Evolutionary conservation across 2,797 vertebrate species (phyloP).

Genomic region (Pempheris klunzingeri): DNA sequence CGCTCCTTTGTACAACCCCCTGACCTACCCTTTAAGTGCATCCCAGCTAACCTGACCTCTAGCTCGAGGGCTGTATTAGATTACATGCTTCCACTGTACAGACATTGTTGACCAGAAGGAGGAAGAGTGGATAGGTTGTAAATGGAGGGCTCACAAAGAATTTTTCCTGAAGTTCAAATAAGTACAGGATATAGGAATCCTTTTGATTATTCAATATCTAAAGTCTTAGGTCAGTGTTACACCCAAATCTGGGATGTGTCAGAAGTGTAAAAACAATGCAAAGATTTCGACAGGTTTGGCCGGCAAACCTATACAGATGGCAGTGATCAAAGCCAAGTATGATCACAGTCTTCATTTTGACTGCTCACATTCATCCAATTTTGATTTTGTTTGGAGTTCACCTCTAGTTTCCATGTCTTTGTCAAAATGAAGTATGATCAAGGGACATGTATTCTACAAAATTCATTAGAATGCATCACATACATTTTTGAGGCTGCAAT

Average conservation of each 20-base stretch:
- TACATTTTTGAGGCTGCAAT: slow-evolving; percentile 34
- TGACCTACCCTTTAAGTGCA: slow-evolving; percentile 41
- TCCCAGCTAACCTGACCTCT: slow-evolving; percentile 44
- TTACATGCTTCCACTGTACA: slow-evolving; percentile 14
- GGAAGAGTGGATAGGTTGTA: not conserved
- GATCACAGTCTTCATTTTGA: slow-evolving; percentile 34
- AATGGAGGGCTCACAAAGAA: not conserved
- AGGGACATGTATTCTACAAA: slow-evolving; percentile 28
- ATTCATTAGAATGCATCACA: slow-evolving; percentile 29
- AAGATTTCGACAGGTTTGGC: slow-evolving; percentile 43
- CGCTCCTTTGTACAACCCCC: slow-evolving; percentile 45
- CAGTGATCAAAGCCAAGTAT: slow-evolving; percentile 48
- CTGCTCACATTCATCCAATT: slow-evolving; percentile 7
- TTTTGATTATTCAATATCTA: not conserved
- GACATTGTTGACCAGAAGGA: not conserved
- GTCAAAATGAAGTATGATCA: slow-evolving; percentile 41
- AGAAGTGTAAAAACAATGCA: slow-evolving; percentile 16
- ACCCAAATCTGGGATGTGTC: slow-evolving; percentile 14
- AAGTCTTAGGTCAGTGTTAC: slow-evolving; percentile 13
- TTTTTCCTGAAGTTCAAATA: not conserved
- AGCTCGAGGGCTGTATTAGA: slow-evolving; percentile 17
- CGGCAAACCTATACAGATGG: slow-evolving; percentile 31
- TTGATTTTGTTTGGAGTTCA: slow-evolving; percentile 30
- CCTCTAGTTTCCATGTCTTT: slow-evolving; percentile 37
- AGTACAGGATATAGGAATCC: not conserved